Conservation (phyloP, 2,888 invertebrate species). For the Lampropteryx suffumata region DNA sequence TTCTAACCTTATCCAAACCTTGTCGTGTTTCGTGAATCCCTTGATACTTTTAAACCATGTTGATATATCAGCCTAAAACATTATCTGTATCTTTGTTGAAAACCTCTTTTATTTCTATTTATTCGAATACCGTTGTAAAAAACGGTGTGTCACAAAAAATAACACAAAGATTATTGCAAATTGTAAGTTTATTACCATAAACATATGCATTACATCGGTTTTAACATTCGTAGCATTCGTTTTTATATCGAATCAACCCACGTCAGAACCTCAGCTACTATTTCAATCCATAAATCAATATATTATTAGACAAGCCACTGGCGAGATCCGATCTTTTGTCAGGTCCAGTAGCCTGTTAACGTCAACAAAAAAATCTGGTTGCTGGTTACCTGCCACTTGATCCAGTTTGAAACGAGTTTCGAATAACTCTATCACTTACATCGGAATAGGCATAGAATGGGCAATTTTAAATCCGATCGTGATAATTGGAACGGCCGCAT, state of each 20-base stretch:
- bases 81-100: too few species aligned
- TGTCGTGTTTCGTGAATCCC: neutral
- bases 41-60: too few species aligned
- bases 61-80: too few species aligned
- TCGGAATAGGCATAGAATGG: slow-evolving; percentile 25
- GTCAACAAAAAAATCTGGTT: slow-evolving; percentile 33
- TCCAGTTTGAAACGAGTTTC: slow-evolving; percentile 32
- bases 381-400: slow-evolving; percentile 21
- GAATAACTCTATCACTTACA: slow-evolving; percentile 33
- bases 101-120: too few species aligned
- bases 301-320: slow-evolving; percentile 31
- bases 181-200: slow-evolving; percentile 5
- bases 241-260: slow-evolving; percentile 33
- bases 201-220: slow-evolving; percentile 37
- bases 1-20: neutral
- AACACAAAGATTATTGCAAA: neutral
- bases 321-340: slow-evolving; percentile 30
- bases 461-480: slow-evolving; percentile 24
- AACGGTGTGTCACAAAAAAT: neutral
- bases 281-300: slow-evolving; percentile 30
- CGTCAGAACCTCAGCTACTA: slow-evolving; percentile 29
- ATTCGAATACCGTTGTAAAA: too few species aligned
- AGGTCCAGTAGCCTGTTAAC: slow-evolving; percentile 32
- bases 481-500: slow-evolving; percentile 31
- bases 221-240: slow-evolving; percentile 38